phyloP scores from a whole-genome alignment of 2,113 vertebrate species.

The Anseranas semipalmata region DNA sequence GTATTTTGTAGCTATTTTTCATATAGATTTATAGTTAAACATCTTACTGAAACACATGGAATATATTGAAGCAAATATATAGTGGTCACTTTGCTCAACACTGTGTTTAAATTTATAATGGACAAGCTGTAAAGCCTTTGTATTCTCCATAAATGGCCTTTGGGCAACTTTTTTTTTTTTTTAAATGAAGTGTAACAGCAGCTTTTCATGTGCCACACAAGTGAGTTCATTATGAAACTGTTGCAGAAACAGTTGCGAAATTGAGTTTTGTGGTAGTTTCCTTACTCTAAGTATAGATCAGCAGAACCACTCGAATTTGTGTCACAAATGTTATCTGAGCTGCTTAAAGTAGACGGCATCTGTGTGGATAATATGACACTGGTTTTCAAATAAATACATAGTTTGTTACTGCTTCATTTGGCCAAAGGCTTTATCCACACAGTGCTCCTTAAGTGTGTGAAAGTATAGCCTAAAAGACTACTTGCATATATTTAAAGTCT shows the following conservation, averaged over 20 bases:
- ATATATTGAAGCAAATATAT: slow-evolving; percentile 67
- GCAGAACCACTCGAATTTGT: neutral
- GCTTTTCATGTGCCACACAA: neutral
- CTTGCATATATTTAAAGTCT: slow-evolving; percentile 72
- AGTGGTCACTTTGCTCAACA: slow-evolving; percentile 74
- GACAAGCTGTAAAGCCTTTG: slow-evolving; percentile 36
- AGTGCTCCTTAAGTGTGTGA: neutral
- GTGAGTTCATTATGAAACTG: neutral
- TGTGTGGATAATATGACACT: neutral
- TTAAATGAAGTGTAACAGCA: neutral
- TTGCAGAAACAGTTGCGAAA: neutral
- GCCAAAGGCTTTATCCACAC: slow-evolving; percentile 51
- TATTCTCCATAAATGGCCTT: slow-evolving; percentile 4
- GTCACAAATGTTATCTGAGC: neutral
- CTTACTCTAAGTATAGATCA: neutral
- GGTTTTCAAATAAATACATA: neutral
- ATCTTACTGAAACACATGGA: slow-evolving; percentile 71
- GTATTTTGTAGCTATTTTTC: slow-evolving; percentile 79
- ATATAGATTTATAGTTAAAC: slow-evolving; percentile 76
- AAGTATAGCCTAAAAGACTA: slow-evolving; percentile 55
- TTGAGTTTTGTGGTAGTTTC: neutral
- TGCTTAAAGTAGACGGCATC: neutral
- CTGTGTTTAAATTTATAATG: slow-evolving; percentile 62
- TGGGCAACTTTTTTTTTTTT: slow-evolving; percentile 21
- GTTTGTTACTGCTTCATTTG: neutral